A percentile compares a stretch with the other conserved stretches of the same genome.
Conservation (phyloP, 2,113 vertebrate species). For the Hydrolagus affinis region DNA sequence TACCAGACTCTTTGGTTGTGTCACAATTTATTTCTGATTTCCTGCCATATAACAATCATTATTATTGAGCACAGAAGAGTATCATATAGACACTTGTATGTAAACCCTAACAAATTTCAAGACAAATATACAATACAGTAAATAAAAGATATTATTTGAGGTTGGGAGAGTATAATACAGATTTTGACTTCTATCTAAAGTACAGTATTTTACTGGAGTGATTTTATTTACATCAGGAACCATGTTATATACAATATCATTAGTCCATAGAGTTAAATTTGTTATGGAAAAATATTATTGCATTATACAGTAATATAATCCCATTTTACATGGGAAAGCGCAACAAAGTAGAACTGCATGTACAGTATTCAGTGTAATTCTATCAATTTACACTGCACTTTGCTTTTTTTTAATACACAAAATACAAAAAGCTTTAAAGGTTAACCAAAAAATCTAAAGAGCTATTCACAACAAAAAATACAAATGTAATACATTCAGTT, state of each 20-base stretch:
- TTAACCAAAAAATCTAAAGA: conserved; percentile 12
- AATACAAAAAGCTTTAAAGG: conserved; percentile 27
- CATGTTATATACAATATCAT: conserved; percentile 45
- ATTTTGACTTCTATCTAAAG: conserved; percentile 32
- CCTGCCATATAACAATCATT: conserved; percentile 39
- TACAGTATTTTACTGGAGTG: conserved; percentile 37
- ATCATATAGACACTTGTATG: conserved; percentile 43
- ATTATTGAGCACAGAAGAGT: conserved; percentile 39
- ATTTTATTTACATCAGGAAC: conserved; percentile 42
- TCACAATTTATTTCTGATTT: conserved; percentile 28
- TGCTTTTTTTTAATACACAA: conserved; percentile 27
- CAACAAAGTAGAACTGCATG: conserved; percentile 55
- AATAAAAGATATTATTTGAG: conserved; percentile 40
- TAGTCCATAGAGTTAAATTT: conserved; percentile 41
- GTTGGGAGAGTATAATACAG: conserved; percentile 38
- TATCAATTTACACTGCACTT: conserved; percentile 49
- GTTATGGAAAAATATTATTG: conserved; percentile 66
- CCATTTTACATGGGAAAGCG: conserved; percentile 52
- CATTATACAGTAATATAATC: conserved; percentile 60
- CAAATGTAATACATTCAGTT: conserved; percentile 30
- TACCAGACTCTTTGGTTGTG: background rate
- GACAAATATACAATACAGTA: conserved; percentile 40
- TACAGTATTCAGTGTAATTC: conserved; percentile 61
- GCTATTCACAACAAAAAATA: conserved; percentile 26
- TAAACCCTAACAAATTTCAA: conserved; percentile 37